Evolutionary conservation across 2,113 vertebrate genomes (phyloP).

Genomic region (Anser cygnoides): DNA sequence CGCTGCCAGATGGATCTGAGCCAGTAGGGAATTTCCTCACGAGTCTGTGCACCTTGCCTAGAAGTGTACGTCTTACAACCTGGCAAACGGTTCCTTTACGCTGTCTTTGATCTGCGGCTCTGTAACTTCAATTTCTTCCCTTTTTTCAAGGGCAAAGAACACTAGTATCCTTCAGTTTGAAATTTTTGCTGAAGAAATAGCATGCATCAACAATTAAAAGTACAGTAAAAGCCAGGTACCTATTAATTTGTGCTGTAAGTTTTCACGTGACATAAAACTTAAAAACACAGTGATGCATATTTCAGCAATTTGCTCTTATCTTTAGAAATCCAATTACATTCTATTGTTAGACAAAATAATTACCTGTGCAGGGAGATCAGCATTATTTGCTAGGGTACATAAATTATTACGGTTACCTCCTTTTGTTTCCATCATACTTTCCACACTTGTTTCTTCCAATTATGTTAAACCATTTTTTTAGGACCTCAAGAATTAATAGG

Average conservation of each 20-base stretch:
- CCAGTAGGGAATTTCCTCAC: background rate
- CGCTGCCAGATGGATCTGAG: background rate
- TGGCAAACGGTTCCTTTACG: background rate
- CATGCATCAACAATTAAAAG: background rate
- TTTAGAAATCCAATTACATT: background rate
- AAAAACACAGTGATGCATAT: background rate
- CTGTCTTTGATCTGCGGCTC: background rate
- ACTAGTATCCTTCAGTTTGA: background rate
- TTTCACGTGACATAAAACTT: background rate
- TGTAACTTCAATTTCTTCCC: background rate
- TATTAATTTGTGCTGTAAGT: background rate
- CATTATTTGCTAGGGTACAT: background rate
- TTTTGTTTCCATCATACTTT: background rate
- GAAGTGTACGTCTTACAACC: fast-evolving
- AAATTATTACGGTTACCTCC: background rate
- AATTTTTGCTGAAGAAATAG: background rate
- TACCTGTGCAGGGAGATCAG: background rate
- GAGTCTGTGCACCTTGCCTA: background rate
- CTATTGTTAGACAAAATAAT: background rate
- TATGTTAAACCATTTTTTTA: background rate
- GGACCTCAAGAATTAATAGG: background rate
- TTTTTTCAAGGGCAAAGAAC: background rate
- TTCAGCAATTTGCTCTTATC: background rate
- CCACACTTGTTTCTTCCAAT: background rate
- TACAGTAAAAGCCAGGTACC: background rate